These are phyloP conservation scores for Mantis religiosa DNA, from an alignment of 2,888 invertebrate genomes.

Conservation along the genomic window DNA sequence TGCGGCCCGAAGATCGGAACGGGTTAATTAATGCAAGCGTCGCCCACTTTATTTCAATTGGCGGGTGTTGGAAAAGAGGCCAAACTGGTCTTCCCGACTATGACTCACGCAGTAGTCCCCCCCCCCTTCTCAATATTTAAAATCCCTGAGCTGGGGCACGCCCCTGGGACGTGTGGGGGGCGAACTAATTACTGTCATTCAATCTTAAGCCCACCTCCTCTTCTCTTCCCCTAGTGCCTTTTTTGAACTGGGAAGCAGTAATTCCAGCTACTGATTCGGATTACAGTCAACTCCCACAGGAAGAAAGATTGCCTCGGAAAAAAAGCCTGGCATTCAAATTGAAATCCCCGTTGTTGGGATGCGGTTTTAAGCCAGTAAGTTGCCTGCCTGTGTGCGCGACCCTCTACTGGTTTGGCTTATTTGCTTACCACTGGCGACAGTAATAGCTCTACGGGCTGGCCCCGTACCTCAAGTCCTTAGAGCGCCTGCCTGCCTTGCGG, in stretches of 20 bases:
- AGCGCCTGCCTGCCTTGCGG: too few species aligned
- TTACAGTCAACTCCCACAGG: neutral
- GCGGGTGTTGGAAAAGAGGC: neutral
- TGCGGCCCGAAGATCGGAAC: neutral
- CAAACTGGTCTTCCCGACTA: neutral
- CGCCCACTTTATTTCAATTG: neutral
- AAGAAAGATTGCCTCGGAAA: neutral
- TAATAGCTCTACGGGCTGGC: too few species aligned
- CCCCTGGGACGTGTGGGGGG: neutral
- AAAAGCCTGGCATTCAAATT: neutral
- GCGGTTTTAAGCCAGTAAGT: neutral
- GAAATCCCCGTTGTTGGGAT: neutral
- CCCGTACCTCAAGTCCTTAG: too few species aligned
- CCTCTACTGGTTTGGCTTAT: too few species aligned
- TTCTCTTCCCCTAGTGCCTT: neutral
- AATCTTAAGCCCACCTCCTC: neutral
- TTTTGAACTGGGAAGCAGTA: neutral
- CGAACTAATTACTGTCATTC: neutral
- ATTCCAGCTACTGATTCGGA: neutral
- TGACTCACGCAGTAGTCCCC: neutral
- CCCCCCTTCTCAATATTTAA: neutral
- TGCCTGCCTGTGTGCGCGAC: too few species aligned
- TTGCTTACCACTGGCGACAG: too few species aligned
- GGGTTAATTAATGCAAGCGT: neutral
- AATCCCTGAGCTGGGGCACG: neutral